These are phyloP conservation scores for Spizella passerina DNA, from an alignment of 2,797 vertebrate genomes.

Conservation along the genomic window DNA sequence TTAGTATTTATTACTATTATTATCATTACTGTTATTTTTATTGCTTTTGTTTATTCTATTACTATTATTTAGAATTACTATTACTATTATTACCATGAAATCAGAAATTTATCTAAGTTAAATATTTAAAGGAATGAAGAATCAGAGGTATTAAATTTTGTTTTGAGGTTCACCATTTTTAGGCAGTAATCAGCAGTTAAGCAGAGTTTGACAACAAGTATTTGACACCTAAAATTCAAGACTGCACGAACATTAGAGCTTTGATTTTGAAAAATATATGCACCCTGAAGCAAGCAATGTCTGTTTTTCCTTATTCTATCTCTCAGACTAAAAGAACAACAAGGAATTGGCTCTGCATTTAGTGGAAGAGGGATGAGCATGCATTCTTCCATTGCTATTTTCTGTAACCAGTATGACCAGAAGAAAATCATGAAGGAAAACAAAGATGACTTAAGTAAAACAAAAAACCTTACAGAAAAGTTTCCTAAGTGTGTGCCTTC, in stretches of 20 bases:
- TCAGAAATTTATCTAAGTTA: background rate
- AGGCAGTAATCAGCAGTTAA: background rate
- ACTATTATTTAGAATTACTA: background rate
- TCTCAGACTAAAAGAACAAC: background rate
- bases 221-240: background rate
- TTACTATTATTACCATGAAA: background rate
- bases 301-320: background rate
- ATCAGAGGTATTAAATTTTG: background rate
- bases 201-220: background rate
- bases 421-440: background rate
- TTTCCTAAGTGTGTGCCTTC: background rate
- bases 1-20: background rate
- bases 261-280: background rate
- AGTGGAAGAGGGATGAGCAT: background rate
- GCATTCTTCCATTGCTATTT: background rate
- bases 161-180: background rate
- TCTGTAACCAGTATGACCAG: background rate
- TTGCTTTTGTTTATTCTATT: background rate
- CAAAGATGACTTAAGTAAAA: background rate
- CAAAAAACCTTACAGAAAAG: background rate
- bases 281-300: background rate
- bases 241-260: background rate
- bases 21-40: background rate
- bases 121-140: background rate
- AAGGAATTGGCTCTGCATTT: background rate